Evolutionary conservation across 2,113 vertebrate genomes (phyloP).

Genomic region (Aldabrachelys gigantea): DNA sequence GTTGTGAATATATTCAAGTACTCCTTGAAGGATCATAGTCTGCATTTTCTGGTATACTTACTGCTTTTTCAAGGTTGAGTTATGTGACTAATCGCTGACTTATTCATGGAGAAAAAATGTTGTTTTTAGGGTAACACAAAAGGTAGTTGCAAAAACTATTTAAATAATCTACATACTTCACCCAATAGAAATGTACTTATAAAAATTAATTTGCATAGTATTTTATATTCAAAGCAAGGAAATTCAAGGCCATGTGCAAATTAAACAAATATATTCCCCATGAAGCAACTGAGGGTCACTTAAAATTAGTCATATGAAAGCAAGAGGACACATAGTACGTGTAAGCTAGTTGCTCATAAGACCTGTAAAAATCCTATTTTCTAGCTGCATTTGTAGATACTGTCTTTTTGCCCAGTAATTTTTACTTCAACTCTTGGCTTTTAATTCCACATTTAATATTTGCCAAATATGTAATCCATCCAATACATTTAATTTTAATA

Average conservation of each 20-base stretch:
- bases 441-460: conserved; percentile 18
- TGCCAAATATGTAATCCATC: conserved; percentile 24
- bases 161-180: conserved; percentile 43
- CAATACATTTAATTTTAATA: conserved; percentile 26
- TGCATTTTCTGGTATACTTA: conserved; percentile 43
- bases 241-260: conserved; percentile 61
- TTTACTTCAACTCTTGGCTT: neutral
- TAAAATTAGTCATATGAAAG: conserved; percentile 55
- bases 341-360: conserved; percentile 56
- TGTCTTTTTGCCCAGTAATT: neutral
- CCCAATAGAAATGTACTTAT: conserved; percentile 44
- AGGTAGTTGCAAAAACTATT: neutral
- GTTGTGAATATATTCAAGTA: conserved; percentile 47
- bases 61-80: conserved; percentile 41
- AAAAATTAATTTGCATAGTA: conserved; percentile 43
- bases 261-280: conserved; percentile 58
- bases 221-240: conserved; percentile 53
- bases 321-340: conserved; percentile 20
- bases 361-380: conserved; percentile 50
- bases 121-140: neutral
- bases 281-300: conserved; percentile 28
- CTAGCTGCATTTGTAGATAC: conserved; percentile 13
- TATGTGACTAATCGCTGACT: conserved; percentile 39
- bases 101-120: conserved; percentile 39
- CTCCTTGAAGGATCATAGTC: conserved; percentile 9